Percentiles rank a stretch among this genome's conserved stretches.
phyloP scores from a whole-genome alignment of 2,888 invertebrate genomes.

The Habrosyne pyritoides region DNA sequence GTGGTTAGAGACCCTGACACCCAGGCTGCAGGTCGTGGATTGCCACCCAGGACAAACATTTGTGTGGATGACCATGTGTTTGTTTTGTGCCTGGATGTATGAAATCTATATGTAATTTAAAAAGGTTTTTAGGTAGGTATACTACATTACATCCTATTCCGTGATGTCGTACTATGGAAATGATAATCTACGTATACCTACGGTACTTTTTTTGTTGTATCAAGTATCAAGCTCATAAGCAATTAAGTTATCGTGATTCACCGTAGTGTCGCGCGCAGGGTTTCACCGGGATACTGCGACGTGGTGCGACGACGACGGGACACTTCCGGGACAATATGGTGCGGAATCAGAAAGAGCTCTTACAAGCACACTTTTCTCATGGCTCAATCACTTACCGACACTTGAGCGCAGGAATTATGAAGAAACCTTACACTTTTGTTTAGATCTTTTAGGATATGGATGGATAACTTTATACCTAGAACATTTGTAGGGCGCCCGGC shows the following conservation, averaged over 20 bases:
- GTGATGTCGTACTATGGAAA: too few relatives aligned
- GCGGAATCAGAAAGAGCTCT: conserved; percentile 61
- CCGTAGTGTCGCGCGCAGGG: conserved; percentile 42
- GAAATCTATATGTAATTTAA: too few relatives aligned
- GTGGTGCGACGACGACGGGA: too few relatives aligned
- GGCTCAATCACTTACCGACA: conserved; percentile 41
- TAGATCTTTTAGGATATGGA: background rate
- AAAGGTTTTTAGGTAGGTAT: background rate
- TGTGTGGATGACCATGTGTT: too few relatives aligned
- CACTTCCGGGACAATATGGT: conserved; percentile 66
- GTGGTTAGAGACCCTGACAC: too few relatives aligned
- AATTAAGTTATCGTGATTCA: conserved; percentile 64
- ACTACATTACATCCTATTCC: too few relatives aligned
- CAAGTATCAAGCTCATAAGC: conserved; percentile 32
- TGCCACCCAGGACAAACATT: too few relatives aligned
- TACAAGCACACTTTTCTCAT: conserved; percentile 70
- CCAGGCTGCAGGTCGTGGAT: too few relatives aligned
- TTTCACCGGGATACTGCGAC: conserved; percentile 43
- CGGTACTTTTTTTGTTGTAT: conserved; percentile 16
- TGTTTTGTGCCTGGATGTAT: too few relatives aligned
- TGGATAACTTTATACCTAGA: background rate
- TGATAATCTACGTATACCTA: too few relatives aligned
- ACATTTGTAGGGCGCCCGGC: too few relatives aligned
- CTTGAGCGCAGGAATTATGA: conserved; percentile 54
- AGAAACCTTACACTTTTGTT: conserved; percentile 62